Conservation (phyloP, 2,113 vertebrate genomes). For the Bolborhynchus lineola region DNA sequence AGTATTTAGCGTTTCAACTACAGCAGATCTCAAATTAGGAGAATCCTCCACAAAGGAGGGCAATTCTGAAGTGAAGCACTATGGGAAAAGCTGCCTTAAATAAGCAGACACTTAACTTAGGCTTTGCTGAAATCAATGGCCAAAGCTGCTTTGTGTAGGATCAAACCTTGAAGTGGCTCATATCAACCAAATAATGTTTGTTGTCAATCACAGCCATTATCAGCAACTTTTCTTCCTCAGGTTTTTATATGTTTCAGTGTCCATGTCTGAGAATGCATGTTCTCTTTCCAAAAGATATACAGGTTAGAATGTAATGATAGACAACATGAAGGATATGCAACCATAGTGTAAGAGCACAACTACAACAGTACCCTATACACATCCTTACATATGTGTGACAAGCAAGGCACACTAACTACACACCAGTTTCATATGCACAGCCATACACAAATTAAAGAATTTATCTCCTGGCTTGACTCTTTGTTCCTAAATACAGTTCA, state of each 20-base stretch:
- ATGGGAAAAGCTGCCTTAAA: neutral
- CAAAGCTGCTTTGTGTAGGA: neutral
- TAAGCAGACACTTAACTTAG: neutral
- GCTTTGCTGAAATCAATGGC: neutral
- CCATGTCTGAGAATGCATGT: fast-evolving
- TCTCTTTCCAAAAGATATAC: neutral
- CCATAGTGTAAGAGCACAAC: neutral
- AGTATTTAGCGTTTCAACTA: neutral
- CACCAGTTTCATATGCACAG: fast-evolving
- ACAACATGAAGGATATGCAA: neutral
- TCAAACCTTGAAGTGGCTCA: neutral
- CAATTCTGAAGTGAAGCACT: neutral
- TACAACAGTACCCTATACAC: fast-evolving
- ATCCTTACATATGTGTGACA: fast-evolving
- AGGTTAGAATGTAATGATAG: neutral
- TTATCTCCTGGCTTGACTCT: neutral
- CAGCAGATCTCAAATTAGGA: neutral
- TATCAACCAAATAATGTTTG: neutral
- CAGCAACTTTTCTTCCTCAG: fast-evolving
- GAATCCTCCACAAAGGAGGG: neutral
- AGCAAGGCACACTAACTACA: neutral
- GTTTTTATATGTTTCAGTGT: neutral
- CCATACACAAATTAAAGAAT: neutral
- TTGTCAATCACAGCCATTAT: neutral
- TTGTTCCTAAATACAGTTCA: neutral